Percentiles rank a stretch among this genome's conserved stretches.
phyloP scores from a whole-genome alignment of 1,140 invertebrate genomes.

The Asbolus verrucosus region DNA sequence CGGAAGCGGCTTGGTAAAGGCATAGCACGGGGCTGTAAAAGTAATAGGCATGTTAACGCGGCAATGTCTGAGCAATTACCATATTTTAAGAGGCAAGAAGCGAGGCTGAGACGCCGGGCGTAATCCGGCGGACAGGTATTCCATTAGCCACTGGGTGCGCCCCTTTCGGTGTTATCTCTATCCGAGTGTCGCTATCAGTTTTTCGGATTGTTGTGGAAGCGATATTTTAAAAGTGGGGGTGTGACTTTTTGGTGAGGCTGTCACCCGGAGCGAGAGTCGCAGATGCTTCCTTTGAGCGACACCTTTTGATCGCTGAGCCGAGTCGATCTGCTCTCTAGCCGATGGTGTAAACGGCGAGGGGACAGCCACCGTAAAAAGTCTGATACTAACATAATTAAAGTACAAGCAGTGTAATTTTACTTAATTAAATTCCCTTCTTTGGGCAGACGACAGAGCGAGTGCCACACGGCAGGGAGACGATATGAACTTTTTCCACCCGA shows the following conservation, averaged over 20 bases:
- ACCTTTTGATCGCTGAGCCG: slow-evolving; percentile 63
- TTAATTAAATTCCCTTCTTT: slow-evolving; percentile 70
- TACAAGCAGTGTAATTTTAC: slow-evolving; percentile 70
- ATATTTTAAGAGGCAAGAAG: slow-evolving; percentile 51
- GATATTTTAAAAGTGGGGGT: slow-evolving; percentile 16
- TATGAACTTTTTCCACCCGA: slow-evolving; percentile 67
- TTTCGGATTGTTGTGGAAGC: slow-evolving; percentile 15
- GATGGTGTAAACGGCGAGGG: slow-evolving; percentile 56
- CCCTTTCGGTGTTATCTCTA: slow-evolving; percentile 16
- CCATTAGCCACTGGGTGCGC: slow-evolving; percentile 8
- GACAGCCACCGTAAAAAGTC: slow-evolving; percentile 64
- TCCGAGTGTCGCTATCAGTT: too few relatives aligned
- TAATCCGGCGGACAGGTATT: slow-evolving; percentile 32
- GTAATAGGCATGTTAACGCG: slow-evolving; percentile 54
- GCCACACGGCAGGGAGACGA: slow-evolving; percentile 58
- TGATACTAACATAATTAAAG: slow-evolving; percentile 70
- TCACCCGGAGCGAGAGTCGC: slow-evolving; percentile 6
- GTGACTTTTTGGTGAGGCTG: slow-evolving; percentile 17
- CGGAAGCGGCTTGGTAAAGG: slow-evolving; percentile 39
- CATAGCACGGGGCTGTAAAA: slow-evolving; percentile 44
- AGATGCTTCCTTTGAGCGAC: slow-evolving; percentile 55
- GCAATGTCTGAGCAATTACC: slow-evolving; percentile 53
- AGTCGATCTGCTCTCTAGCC: slow-evolving; percentile 50
- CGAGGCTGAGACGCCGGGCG: slow-evolving; percentile 7
- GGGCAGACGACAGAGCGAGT: slow-evolving; percentile 53